These are phyloP conservation scores for Colletes collaris DNA, from an alignment of 2,888 invertebrate genomes.

Conservation along the genomic window DNA sequence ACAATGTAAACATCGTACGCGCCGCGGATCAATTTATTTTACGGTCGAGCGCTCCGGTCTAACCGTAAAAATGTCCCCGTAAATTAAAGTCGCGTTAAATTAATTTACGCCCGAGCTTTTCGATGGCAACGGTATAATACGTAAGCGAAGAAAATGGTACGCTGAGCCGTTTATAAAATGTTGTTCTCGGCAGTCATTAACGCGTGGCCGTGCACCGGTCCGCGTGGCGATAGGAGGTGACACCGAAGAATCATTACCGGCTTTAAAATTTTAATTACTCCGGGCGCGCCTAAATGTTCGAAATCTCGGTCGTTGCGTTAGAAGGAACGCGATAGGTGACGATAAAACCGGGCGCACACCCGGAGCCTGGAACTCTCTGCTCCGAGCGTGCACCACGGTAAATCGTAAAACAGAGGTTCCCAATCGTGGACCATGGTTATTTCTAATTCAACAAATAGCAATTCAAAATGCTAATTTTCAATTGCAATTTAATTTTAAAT, in stretches of 20 bases:
- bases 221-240: slow-evolving; percentile 29
- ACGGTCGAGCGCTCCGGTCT: neutral
- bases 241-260: slow-evolving; percentile 37
- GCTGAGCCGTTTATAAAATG: slow-evolving; percentile 9
- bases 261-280: slow-evolving; percentile 58
- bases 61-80: slow-evolving; percentile 1
- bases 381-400: neutral
- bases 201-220: neutral
- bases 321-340: slow-evolving; percentile 3
- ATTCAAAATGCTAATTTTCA: too few species aligned
- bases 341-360: slow-evolving; percentile 32
- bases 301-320: slow-evolving; percentile 22
- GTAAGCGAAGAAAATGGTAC: neutral
- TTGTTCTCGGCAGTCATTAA: slow-evolving; percentile 28
- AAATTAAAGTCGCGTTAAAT: slow-evolving; percentile 37
- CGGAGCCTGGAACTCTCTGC: too few species aligned
- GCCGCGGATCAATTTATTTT: slow-evolving; percentile 9
- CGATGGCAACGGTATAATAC: neutral
- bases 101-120: slow-evolving; percentile 36
- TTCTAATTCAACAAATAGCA: too few species aligned
- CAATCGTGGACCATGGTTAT: too few species aligned
- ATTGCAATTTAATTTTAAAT: too few species aligned
- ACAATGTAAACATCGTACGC: neutral
- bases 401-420: slow-evolving; percentile 57
- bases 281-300: slow-evolving; percentile 5